Conservation (phyloP, 92 coral and sea anemone species). For the Blastomussa wellsi region DNA sequence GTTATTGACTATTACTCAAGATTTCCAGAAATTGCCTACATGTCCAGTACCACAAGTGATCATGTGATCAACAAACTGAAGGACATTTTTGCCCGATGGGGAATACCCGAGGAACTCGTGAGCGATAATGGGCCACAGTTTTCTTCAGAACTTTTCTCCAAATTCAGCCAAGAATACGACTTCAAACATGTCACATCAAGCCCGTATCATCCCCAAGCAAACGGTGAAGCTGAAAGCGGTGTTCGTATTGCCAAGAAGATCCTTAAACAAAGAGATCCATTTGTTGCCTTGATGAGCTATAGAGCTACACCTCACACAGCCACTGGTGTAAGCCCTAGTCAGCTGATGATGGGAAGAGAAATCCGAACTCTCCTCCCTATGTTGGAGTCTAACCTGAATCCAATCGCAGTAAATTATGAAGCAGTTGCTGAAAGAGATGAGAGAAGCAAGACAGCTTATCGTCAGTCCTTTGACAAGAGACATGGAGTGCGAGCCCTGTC, state of each 20-base stretch:
- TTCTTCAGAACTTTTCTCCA: slow-evolving; percentile 28
- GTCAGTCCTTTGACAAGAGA: background rate
- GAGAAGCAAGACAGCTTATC: background rate
- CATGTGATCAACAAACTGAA: slow-evolving; percentile 53
- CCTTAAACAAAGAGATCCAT: slow-evolving; percentile 44
- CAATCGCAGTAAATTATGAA: background rate
- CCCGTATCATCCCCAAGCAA: slow-evolving; percentile 56
- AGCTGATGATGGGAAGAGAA: slow-evolving; percentile 50
- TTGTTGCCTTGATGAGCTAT: slow-evolving; percentile 43
- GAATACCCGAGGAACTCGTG: slow-evolving; percentile 48
- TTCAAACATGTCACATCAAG: slow-evolving; percentile 59
- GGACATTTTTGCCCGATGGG: slow-evolving; percentile 63
- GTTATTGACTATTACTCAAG: slow-evolving; percentile 52
- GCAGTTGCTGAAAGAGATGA: background rate
- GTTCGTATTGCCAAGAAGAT: slow-evolving; percentile 53
- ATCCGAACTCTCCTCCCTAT: slow-evolving; percentile 46
- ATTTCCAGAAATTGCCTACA: slow-evolving; percentile 33
- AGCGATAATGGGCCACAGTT: slow-evolving; percentile 63
- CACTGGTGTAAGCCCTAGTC: slow-evolving; percentile 42
- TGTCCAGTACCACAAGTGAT: slow-evolving; percentile 29
- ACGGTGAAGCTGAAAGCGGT: slow-evolving; percentile 56
- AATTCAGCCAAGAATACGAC: slow-evolving; percentile 41
- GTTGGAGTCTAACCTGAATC: slow-evolving; percentile 14
- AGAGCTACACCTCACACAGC: slow-evolving; percentile 52
- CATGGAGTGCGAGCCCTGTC: slow-evolving; percentile 21